phyloP scores from a whole-genome alignment of 2,888 invertebrate species.

The Mechanitis mazaeus region DNA sequence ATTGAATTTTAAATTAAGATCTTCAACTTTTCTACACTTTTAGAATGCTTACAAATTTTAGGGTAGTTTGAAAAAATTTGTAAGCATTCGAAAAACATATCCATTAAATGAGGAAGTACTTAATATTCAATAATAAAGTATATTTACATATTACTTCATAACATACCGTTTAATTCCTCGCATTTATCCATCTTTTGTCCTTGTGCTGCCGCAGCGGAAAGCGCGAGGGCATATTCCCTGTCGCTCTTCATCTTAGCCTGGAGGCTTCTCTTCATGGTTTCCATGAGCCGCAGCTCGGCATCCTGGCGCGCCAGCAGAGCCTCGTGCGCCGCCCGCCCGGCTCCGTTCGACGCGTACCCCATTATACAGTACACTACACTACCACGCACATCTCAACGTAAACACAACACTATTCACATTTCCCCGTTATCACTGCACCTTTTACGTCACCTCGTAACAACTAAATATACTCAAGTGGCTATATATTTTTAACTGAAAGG shows the following conservation, averaged over 20 bases:
- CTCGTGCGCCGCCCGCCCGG: conserved; percentile 93
- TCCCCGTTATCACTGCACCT: conserved; percentile 62
- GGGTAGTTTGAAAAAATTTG: no score
- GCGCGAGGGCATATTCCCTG: conserved; percentile 90
- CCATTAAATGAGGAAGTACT: no score
- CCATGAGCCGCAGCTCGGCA: conserved; percentile 93
- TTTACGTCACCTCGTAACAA: conserved; percentile 46
- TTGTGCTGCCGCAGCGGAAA: conserved; percentile 87
- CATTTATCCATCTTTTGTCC: conserved; percentile 89
- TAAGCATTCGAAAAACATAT: no score
- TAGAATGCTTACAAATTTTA: no score
- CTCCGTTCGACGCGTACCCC: conserved; percentile 91
- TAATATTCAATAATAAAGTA: no score
- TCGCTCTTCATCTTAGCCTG: conserved; percentile 93
- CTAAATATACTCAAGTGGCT: conserved; percentile 20
- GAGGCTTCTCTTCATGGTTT: conserved; percentile 92
- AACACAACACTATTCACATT: conserved; percentile 71
- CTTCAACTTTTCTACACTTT: background rate
- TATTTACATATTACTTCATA: no score
- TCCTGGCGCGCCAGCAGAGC: conserved; percentile 93
- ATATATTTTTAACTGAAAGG: no score
- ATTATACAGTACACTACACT: conserved; percentile 66
- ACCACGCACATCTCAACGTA: conserved; percentile 62
- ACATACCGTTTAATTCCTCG: conserved; percentile 81
- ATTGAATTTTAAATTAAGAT: background rate